Evolutionary conservation across 2,113 vertebrate species (phyloP).

Genomic region (Procapra przewalskii): DNA sequence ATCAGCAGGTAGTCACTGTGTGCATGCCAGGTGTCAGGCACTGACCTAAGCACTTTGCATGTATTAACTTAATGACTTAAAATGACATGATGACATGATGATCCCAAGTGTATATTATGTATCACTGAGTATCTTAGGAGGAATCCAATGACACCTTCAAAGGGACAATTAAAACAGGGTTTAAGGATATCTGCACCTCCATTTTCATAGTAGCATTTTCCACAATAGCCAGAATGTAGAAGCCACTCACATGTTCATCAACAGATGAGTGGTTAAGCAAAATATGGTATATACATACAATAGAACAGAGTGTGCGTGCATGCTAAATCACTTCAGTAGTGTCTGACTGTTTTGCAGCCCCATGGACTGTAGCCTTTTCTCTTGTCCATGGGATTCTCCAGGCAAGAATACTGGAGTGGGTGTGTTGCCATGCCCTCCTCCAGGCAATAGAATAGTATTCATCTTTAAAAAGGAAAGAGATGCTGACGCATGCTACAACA

Average conservation of each 20-base stretch:
- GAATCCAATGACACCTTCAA: not conserved
- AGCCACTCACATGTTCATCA: not conserved
- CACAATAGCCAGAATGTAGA: not conserved
- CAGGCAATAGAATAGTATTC: not conserved
- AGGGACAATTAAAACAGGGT: not conserved
- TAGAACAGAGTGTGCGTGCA: fast-evolving
- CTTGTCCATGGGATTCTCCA: not conserved
- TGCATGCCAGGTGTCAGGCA: not conserved
- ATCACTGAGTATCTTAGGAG: not conserved
- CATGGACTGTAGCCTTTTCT: not conserved
- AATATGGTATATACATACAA: not conserved
- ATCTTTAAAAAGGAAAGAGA: not conserved
- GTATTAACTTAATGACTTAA: not conserved
- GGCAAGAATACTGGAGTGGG: not conserved
- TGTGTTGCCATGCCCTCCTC: not conserved
- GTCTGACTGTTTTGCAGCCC: not conserved
- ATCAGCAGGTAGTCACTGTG: too few species aligned
- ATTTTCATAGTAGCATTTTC: not conserved
- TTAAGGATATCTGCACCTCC: not conserved
- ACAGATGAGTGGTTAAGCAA: not conserved
- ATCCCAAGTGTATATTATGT: not conserved
- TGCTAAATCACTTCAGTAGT: not conserved
- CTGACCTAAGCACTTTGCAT: not conserved
- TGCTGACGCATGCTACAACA: not conserved
- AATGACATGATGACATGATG: not conserved